A percentile compares a stretch with the other conserved stretches of the same genome.
Evolutionary conservation across 2,113 vertebrate species (phyloP).

Genomic region (Chelonoidis abingdonii): DNA sequence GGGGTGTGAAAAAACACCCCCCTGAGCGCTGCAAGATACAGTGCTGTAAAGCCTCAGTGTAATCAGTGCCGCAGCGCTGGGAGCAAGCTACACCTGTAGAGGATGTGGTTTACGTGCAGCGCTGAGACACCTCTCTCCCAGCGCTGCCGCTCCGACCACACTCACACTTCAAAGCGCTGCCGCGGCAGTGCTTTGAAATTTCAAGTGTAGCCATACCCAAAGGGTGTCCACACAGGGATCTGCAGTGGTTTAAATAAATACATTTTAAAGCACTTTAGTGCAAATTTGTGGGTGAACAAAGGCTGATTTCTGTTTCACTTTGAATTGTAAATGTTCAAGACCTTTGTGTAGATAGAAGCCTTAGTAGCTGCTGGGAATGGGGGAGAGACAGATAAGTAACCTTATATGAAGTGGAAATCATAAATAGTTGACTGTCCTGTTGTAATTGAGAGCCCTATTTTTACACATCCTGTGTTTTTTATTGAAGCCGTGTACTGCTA

Average conservation of each 20-base stretch:
- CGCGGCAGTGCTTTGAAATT: too few relatives aligned
- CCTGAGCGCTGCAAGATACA: too few relatives aligned
- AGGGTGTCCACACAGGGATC: background rate
- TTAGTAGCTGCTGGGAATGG: background rate
- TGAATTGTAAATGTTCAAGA: too few relatives aligned
- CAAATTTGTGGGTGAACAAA: background rate
- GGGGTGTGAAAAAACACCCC: too few relatives aligned
- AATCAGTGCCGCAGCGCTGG: too few relatives aligned
- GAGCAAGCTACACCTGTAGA: too few relatives aligned
- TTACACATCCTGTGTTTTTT: conserved; percentile 55
- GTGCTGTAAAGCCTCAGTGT: too few relatives aligned
- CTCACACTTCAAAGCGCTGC: too few relatives aligned
- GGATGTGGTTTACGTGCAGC: too few relatives aligned
- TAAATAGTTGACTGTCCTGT: background rate
- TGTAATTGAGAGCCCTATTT: conserved; percentile 60
- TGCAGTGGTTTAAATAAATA: background rate
- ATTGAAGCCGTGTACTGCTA: rapidly evolving
- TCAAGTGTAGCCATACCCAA: background rate
- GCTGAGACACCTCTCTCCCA: too few relatives aligned
- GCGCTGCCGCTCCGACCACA: too few relatives aligned
- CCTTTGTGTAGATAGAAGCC: background rate
- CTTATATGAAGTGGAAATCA: background rate
- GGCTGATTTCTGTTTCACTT: background rate
- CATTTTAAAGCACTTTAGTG: background rate
- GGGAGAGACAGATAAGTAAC: background rate